Base-by-base conservation (phyloP, 2,113 vertebrate genomes). In the Terrapene triunguis region DNA sequence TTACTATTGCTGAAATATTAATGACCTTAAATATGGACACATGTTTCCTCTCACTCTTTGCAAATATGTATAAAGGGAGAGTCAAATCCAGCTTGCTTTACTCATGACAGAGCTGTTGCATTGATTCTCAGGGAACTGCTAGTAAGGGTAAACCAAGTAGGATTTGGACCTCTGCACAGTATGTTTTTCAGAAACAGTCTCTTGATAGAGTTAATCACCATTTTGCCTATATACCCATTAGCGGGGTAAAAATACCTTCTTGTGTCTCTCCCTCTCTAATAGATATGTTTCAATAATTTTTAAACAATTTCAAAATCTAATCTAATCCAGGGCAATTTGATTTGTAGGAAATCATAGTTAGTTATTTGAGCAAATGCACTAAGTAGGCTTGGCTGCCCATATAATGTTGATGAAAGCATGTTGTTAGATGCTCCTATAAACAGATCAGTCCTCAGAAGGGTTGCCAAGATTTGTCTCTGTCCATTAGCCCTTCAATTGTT, bases 291-390 rank as follows among this genome's bases (percentile, higher is more conserved):
- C 80, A 83, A 89, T 89, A 96, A 94, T 85, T 94, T 80, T 76
- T 85, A 93, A 93, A 55, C 48, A 1, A 96, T 93, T 96, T 97
- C 22, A 96, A 94, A 96, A 92, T 94, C 86, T 95, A 96, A 95
- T 94, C 84, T 82, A 84, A 79, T 54, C n/a, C 72, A 55, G 59
- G 84, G 81, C 89, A 92, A 97, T 97, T 96, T 89, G 84, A 95
- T 98, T 98, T 94, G 81, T 50, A 92, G 92, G 92, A 96, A 95
- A 92, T 87, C 24, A 29, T 47, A 92, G 86, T 88, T 92, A 93
- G 95, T 94, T 97, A 88, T 94, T 94, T 88, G 95, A 89, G 89
- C 89, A 97, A 94, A 96, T 94, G 54, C 25, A 57, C 93, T 74
- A 81, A 44, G 74, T 85, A 88, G 74, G 79, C 82, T 89, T 91